These are phyloP conservation scores for Remorina albescens DNA, from an alignment of 2,797 vertebrate genomes.

Conservation along the genomic window DNA sequence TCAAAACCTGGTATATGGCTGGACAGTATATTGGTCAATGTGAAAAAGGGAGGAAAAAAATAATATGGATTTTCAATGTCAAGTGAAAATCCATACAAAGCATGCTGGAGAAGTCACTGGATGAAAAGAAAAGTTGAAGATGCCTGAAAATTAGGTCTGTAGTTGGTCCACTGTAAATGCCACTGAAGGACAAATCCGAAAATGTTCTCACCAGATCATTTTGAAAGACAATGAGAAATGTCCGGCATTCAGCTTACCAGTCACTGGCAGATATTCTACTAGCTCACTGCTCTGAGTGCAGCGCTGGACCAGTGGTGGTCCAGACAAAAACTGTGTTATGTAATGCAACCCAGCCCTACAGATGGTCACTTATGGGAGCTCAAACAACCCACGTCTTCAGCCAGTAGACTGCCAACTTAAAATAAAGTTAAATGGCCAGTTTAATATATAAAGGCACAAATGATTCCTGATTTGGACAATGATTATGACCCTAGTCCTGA, in stretches of 20 bases:
- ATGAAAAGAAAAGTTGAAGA: too few species aligned
- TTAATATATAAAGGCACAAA: conserved; percentile 18
- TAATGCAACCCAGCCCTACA: conserved; percentile 1
- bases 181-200: too few species aligned
- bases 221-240: too few species aligned
- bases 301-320: background rate
- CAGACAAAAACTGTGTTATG: conserved; percentile 14
- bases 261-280: background rate
- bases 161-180: background rate
- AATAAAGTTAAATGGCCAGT: conserved; percentile 2
- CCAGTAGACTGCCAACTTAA: conserved; percentile 4
- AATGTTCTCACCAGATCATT: too few species aligned
- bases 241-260: background rate
- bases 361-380: conserved; percentile 20
- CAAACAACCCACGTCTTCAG: conserved; percentile 17
- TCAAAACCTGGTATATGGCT: too few species aligned
- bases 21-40: too few species aligned
- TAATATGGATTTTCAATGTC: too few species aligned
- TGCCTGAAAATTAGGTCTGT: too few species aligned
- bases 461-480: conserved; percentile 25
- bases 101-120: too few species aligned
- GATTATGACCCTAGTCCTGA: conserved; percentile 21
- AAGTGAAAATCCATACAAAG: too few species aligned
- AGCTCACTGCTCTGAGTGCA: background rate
- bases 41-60: too few species aligned